Base-by-base conservation (phyloP, 2,888 invertebrate genomes). In the Capitulum mitella region DNA sequence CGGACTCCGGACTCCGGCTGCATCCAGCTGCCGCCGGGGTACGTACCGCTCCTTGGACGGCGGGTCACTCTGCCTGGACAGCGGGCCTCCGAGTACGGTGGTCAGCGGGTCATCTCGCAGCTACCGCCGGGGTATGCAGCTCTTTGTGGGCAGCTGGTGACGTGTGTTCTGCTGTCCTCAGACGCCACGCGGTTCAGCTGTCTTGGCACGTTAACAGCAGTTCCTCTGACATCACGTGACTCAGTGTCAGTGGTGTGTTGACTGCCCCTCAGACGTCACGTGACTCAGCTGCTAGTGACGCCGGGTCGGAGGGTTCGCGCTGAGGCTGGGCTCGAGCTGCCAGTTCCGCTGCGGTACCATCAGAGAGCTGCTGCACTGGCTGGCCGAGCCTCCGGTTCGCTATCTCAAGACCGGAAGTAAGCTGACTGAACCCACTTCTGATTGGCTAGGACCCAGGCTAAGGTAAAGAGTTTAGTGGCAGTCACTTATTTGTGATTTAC, bases 331-430 rank as follows among this genome's bases (percentile, higher is more conserved):
- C 40, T 70, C 70, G 19, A 29, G 40, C 70, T 26, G 37, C 26
- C 37, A 26, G 70, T 70, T 70, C 26, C 70, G 70, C 19, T 70
- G 40, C 70, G 70, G 70, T 26, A 70, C 37, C 37, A 40, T 70
- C 40, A 22, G 40, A 1, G 70, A 70, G 37, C 70, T 70, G 70
- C 37, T 70, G 70, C 70, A 12, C 12, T 70, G 70, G 70, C 40
- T 70, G 70, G 40, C 70, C 0, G 70, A 70, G 70, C 70, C 70
- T 5, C 70, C 70, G 26, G 8, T 37, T 0, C 40, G 70, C 37
- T 70, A 70, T 26, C 70, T 70, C 10, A 70, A 70, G 40, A 12
- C 70, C 0, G 70, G 70, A 22, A 70, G 70, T 70, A 40, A 37
- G 70, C 22, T n/a, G n/a, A n/a, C n/a, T n/a, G n/a, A n/a, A n/a